These are phyloP conservation scores for Xenopus borealis DNA, from an alignment of 2,113 vertebrate genomes.

Conservation along the genomic window DNA sequence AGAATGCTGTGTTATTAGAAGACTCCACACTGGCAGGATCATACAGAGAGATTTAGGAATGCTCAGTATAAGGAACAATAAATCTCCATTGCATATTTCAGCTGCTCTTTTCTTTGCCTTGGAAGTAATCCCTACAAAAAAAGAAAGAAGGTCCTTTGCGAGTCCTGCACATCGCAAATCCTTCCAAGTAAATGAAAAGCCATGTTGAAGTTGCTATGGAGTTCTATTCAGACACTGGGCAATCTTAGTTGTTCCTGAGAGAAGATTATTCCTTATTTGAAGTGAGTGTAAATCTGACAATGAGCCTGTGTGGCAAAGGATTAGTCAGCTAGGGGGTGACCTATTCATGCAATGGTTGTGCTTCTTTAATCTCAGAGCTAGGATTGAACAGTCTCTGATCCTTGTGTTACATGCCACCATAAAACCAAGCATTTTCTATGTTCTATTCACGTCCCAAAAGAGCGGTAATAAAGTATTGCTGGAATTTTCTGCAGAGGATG, in stretches of 20 bases:
- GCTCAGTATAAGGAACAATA: constrained; percentile 19
- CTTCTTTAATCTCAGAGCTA: constrained; percentile 49
- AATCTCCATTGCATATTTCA: constrained; percentile 20
- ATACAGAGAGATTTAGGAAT: constrained; percentile 11
- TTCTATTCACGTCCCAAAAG: constrained; percentile 40
- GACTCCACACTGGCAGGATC: neutral
- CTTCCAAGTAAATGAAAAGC: constrained; percentile 46
- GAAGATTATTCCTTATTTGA: constrained; percentile 56
- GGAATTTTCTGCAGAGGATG: neutral
- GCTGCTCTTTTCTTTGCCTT: constrained; percentile 54
- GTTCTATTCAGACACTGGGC: constrained; percentile 37
- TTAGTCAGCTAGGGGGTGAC: constrained; percentile 51
- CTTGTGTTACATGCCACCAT: constrained; percentile 3
- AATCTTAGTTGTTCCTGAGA: constrained; percentile 53
- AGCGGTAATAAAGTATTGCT: constrained; percentile 9
- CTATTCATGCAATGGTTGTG: constrained; percentile 48
- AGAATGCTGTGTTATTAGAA: too few species aligned
- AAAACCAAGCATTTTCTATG: constrained; percentile 11
- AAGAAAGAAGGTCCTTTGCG: constrained; percentile 48
- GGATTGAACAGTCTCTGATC: constrained; percentile 44
- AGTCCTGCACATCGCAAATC: constrained; percentile 36
- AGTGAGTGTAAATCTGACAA: constrained; percentile 55
- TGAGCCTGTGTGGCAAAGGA: constrained; percentile 53
- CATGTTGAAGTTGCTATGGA: constrained; percentile 47
- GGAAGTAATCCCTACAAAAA: constrained; percentile 46